Evolutionary conservation across 2,888 invertebrate genomes (phyloP).

Genomic region (Meteorus cinctellus): DNA sequence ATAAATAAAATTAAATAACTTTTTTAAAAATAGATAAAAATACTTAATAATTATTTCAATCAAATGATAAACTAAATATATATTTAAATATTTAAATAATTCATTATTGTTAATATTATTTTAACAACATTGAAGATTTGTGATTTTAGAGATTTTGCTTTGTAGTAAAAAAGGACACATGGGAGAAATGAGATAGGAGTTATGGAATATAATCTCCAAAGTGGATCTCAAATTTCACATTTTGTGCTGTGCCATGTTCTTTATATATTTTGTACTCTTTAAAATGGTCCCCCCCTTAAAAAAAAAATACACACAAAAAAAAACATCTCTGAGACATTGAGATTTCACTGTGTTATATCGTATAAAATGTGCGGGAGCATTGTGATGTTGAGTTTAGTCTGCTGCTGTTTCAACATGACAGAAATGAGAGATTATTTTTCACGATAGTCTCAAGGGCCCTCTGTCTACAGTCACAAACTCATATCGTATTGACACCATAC

Average conservation of each 20-base stretch:
- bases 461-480: neutral
- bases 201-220: neutral
- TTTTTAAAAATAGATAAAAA: too few relatives aligned
- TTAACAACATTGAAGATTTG: neutral
- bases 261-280: neutral
- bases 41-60: neutral
- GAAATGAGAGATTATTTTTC: slow-evolving; percentile 8
- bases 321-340: slow-evolving; percentile 6
- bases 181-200: neutral
- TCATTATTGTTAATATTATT: neutral
- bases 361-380: slow-evolving; percentile 36
- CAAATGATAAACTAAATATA: neutral
- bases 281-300: neutral
- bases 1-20: too few relatives aligned
- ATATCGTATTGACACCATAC: neutral
- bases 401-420: slow-evolving; percentile 1
- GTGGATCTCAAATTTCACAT: neutral
- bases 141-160: neutral
- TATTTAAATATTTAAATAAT: neutral
- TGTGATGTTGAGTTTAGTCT: slow-evolving; percentile 26
- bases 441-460: neutral
- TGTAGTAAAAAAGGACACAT: neutral
- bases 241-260: neutral
- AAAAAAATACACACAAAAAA: neutral
- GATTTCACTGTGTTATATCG: neutral